phyloP scores from a whole-genome alignment of 2,797 vertebrate genomes.

The Manis javanica region DNA sequence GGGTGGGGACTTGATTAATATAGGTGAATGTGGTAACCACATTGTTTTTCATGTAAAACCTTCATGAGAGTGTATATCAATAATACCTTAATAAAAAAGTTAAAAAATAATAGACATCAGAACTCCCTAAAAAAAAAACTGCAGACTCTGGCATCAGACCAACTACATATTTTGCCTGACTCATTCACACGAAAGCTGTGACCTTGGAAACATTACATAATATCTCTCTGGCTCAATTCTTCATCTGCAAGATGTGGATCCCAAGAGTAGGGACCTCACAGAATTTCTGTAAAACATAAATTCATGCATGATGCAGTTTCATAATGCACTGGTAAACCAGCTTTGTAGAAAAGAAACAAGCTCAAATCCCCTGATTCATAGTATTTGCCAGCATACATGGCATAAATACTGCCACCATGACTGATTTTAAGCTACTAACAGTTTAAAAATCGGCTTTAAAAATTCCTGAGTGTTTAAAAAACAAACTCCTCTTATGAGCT shows the following conservation, averaged over 20 bases:
- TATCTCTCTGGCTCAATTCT: not conserved
- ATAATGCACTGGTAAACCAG: not conserved
- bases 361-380: not conserved
- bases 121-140: not conserved
- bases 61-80: too few species aligned
- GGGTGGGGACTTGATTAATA: too few species aligned
- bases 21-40: too few species aligned
- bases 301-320: not conserved
- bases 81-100: too few species aligned
- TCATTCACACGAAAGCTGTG: not conserved
- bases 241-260: not conserved
- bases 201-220: not conserved
- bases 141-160: not conserved
- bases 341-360: not conserved
- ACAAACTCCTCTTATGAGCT: not conserved
- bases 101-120: too few species aligned
- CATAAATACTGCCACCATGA: not conserved
- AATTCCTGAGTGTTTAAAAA: not conserved
- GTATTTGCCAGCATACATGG: not conserved
- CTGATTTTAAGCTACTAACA: not conserved
- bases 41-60: too few species aligned
- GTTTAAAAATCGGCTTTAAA: not conserved
- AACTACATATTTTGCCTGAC: not conserved
- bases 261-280: not conserved
- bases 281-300: not conserved